These are phyloP conservation scores for Parazoanthus atlanticus DNA, from an alignment of 92 coral and sea anemone genomes.

Conservation along the genomic window DNA sequence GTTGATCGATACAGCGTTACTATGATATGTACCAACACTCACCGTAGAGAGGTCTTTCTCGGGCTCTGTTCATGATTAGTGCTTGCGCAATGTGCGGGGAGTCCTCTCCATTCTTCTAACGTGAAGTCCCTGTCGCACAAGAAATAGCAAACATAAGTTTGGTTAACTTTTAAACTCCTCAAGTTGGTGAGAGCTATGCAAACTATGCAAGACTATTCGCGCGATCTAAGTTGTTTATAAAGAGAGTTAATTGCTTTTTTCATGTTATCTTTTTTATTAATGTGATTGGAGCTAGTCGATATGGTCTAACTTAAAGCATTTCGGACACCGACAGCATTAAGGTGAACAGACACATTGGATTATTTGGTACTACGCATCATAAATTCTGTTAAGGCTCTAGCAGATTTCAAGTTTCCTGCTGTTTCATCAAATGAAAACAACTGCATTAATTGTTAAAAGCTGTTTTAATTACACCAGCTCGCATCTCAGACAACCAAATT, in stretches of 20 bases:
- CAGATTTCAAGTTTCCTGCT: not conserved
- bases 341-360: not conserved
- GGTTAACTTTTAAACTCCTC: not conserved
- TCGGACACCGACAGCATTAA: not conserved
- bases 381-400: not conserved
- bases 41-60: slow-evolving; percentile 5
- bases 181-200: not conserved
- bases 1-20: no score
- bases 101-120: not conserved
- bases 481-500: not conserved
- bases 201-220: not conserved
- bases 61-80: not conserved
- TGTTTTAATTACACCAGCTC: not conserved
- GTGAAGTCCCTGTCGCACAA: not conserved
- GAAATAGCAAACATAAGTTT: not conserved
- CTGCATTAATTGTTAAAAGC: not conserved
- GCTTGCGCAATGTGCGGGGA: not conserved
- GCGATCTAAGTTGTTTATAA: not conserved
- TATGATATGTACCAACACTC: not conserved
- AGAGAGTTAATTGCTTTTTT: not conserved
- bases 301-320: not conserved
- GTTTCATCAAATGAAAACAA: not conserved
- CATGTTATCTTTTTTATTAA: no score
- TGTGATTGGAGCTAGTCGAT: not conserved
- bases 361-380: not conserved